phyloP scores from a whole-genome alignment of 2,113 vertebrate species.

The Pelusios castaneus region DNA sequence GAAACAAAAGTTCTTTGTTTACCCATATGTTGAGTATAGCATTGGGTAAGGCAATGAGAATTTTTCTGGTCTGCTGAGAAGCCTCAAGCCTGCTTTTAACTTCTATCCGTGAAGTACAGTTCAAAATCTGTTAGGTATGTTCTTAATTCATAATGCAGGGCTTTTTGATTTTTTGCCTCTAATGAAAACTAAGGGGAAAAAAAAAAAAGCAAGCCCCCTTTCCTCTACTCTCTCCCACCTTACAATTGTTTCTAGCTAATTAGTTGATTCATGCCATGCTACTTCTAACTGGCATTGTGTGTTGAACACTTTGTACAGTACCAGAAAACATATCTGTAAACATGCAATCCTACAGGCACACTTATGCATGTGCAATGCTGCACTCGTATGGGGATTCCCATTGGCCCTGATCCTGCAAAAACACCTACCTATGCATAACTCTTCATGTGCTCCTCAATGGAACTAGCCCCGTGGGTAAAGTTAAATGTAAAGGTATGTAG shows the following conservation, averaged over 20 bases:
- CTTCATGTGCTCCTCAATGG: not conserved
- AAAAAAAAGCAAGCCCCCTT: not conserved
- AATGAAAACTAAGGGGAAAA: too few relatives aligned
- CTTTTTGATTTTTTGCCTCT: not conserved
- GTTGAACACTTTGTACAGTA: not conserved
- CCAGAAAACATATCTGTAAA: not conserved
- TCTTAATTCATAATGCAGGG: accelerated
- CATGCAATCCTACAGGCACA: not conserved
- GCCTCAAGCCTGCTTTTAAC: not conserved
- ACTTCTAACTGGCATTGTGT: not conserved
- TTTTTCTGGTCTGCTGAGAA: not conserved
- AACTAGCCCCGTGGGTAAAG: not conserved
- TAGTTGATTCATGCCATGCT: not conserved
- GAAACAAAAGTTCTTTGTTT: not conserved
- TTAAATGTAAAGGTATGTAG: accelerated
- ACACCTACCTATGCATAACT: not conserved
- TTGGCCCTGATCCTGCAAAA: not conserved
- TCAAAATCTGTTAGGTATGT: not conserved
- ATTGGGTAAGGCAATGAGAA: not conserved
- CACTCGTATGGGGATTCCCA: not conserved
- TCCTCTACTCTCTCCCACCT: not conserved
- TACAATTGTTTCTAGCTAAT: not conserved
- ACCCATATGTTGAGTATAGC: not conserved
- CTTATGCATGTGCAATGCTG: not conserved
- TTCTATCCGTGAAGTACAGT: not conserved